phyloP scores from a whole-genome alignment of 37 sponge, comb jelly and placozoan genomes.

The Ephydatia muelleri region DNA sequence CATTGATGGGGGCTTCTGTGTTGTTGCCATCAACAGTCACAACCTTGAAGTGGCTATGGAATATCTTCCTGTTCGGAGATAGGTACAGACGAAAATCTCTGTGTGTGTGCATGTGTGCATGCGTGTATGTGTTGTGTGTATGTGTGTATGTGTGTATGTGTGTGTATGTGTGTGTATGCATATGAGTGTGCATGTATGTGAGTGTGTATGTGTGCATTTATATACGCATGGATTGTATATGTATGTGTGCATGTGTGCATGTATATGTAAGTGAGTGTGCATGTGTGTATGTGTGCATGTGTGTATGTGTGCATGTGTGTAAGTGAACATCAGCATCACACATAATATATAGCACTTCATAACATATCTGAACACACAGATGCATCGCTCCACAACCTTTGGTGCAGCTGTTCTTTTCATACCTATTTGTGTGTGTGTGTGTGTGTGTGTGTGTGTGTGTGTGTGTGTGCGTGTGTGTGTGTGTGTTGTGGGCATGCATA shows the following conservation, averaged over 20 bases:
- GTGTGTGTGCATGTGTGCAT: neutral
- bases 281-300: slow-evolving; percentile 9
- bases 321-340: no score
- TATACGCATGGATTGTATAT: no score
- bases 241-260: slow-evolving; percentile 18
- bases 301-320: slow-evolving; percentile 22
- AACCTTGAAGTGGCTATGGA: slow-evolving; percentile 35
- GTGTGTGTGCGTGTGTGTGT: no score
- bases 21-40: slow-evolving; percentile 3
- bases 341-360: no score
- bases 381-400: no score
- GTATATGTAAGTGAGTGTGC: slow-evolving; percentile 24
- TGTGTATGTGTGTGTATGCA: neutral
- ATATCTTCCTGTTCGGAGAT: slow-evolving; percentile 4
- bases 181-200: slow-evolving; percentile 5
- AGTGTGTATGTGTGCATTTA: slow-evolving; percentile 24
- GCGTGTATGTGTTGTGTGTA: neutral
- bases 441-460: no score
- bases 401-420: no score
- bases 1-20: neutral
- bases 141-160: neutral
- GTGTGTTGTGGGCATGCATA: no score
- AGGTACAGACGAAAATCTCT: slow-evolving; percentile 44
- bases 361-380: no score
- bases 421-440: no score